Evolutionary conservation across 2,888 invertebrate genomes (phyloP), one percentile per base, ranked within the genome.

Genomic region (Epinotia brunnichana): DNA sequence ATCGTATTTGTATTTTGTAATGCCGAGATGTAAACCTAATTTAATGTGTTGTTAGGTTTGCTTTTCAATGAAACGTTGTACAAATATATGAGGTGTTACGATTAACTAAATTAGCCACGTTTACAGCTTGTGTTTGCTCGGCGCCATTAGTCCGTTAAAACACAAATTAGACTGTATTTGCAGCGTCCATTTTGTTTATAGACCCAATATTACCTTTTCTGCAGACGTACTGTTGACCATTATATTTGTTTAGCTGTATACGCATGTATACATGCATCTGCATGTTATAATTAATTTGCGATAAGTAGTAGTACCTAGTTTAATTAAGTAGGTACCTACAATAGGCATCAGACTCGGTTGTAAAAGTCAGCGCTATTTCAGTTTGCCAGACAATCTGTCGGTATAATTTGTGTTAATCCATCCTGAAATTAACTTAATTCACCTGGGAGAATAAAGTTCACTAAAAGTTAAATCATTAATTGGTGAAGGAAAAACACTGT

Each of bases 81-180:
- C 7, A 41, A 21, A 21, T 15, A 41, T 11, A 19, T 7, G 60
- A 48, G 51, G 11, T 15, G 5, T 48, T 7, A 24, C 3, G 51
- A 29, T 59, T 70, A 63, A 48, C 29, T 48, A 56, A 70, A 64
- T 51, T 39, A 39, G 17, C 57, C 51, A 17, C 44, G n/a, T 24
- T 7, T n/a, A 57, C 48, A 35, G 41, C 19, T 19, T 13, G 13
- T 56, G 61, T 56, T 67, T 62, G 67, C 24, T 19, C 39, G n/a
- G 7, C 64, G 17, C 66, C 41, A 56, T 71, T 56, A 68, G 54
- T 67, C 56, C 35, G 56, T 56, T 67, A 67, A 67, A 72, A 67
- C 48, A 67, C 67, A 56, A 62, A 68, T 56, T 61, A 48, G 44
- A 56, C 56, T 48, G 54, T 72, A 72, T 61, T 60, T 53, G 53